Base-by-base conservation (phyloP, 2,888 invertebrate genomes). In the Dysmachus trigonus region DNA sequence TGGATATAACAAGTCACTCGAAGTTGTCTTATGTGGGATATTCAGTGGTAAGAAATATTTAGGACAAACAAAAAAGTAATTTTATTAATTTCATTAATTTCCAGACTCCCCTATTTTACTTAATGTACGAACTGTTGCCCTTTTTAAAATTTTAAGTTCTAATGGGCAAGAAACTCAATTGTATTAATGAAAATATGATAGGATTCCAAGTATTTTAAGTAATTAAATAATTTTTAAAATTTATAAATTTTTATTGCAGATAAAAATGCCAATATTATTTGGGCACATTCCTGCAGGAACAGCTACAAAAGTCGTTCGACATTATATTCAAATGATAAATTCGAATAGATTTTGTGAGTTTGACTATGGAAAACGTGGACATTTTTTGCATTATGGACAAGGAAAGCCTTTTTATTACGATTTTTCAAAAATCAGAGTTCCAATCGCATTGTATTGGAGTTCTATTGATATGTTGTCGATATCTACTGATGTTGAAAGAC, bases 21-120 rank as follows among this genome's bases (percentile, higher is more conserved):
- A 72, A 83, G 77, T 85, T 96, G 0, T 93, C 93, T 86, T 95
- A 95, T 89, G 90, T 94, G 5, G 95, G 95, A 0, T 95, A 95
- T 89, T 95, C 95, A 0, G 93, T 93, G 87, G 95, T 95, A 30
- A 41, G 6, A 33, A 92, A 93, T 30, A 13, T 41, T n/a, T n/a
- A n/a, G n/a, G n/a, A n/a, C n/a, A n/a, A n/a, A n/a, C n/a, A n/a
- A n/a, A n/a, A n/a, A n/a, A n/a, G n/a, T n/a, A n/a, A n/a, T n/a
- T n/a, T n/a, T n/a, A n/a, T n/a, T n/a, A n/a, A n/a, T n/a, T n/a
- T n/a, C n/a, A n/a, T n/a, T 8, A 33, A 5, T 33, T 33, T 33
- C 33, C 33, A 33, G 33, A 33, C 33, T 2, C 33, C 33, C 2
- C 33, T 33, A 2, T 33, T 6, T 5, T 33, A 33, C 6, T 33